These are phyloP conservation scores for Tetramorium alpestre DNA, from an alignment of 1,140 invertebrate genomes.

Conservation along the genomic window DNA sequence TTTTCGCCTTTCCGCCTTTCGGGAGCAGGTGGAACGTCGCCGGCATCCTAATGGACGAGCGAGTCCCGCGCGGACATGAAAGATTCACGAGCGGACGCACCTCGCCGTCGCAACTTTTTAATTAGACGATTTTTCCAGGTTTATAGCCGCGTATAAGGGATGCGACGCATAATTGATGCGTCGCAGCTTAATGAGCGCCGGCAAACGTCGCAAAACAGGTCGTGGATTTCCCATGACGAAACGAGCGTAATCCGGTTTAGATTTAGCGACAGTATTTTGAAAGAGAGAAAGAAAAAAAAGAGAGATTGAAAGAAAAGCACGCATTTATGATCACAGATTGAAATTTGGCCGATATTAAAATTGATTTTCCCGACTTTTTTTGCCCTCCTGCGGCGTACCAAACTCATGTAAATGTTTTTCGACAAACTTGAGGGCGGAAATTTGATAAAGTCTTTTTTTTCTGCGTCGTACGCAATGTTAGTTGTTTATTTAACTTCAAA, in stretches of 20 bases:
- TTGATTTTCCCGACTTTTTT: neutral
- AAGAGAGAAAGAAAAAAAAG: neutral
- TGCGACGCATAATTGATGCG: slow-evolving; percentile 20
- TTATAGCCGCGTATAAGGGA: neutral
- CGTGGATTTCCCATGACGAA: neutral
- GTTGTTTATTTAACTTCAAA: neutral
- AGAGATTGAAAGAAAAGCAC: no score
- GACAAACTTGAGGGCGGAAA: neutral
- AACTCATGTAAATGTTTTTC: neutral
- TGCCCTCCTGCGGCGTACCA: no score
- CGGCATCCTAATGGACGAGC: slow-evolving; percentile 43
- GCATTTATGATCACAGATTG: neutral
- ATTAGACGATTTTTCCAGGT: slow-evolving; percentile 37
- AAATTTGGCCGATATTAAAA: neutral
- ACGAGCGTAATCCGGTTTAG: neutral
- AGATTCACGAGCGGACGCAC: slow-evolving; percentile 64
- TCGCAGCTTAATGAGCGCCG: neutral
- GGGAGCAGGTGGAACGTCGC: slow-evolving; percentile 58
- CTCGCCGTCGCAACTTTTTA: slow-evolving; percentile 56
- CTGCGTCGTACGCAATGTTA: neutral
- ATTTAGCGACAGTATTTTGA: neutral
- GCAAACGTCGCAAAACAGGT: neutral
- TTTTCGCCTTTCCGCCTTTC: slow-evolving; percentile 11
- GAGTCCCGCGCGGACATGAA: slow-evolving; percentile 58
- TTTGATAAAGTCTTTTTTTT: neutral